Conservation (phyloP, 92 coral and sea anemone genomes). For the Meandrina meandrites region DNA sequence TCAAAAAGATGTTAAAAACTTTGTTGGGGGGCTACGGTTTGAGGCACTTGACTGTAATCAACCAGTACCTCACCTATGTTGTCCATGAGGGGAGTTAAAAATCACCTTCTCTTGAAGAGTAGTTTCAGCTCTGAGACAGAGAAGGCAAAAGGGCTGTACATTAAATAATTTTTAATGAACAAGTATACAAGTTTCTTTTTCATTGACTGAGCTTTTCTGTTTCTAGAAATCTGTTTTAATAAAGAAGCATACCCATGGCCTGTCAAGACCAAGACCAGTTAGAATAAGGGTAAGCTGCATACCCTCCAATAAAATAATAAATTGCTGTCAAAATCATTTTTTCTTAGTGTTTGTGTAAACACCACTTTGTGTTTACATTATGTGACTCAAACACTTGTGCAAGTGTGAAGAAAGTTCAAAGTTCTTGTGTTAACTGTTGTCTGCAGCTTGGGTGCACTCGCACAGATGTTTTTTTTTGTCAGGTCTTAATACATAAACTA, state of each 20-base stretch:
- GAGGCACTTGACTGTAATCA: no score
- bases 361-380: not conserved
- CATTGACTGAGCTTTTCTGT: slow-evolving; percentile 22
- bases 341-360: not conserved
- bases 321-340: no score
- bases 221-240: slow-evolving; percentile 75
- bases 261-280: slow-evolving; percentile 82
- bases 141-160: not conserved
- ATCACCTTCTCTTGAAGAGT: not conserved
- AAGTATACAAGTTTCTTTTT: not conserved
- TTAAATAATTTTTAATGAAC: not conserved
- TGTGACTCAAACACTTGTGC: not conserved
- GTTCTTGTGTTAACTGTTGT: no score
- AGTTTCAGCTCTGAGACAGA: not conserved
- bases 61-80: not conserved
- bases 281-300: slow-evolving; percentile 80
- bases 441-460: no score
- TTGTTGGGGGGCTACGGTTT: no score
- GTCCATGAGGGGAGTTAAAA: no score
- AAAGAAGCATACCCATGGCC: slow-evolving; percentile 77
- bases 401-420: not conserved
- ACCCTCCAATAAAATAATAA: not conserved
- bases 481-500: no score
- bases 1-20: no score
- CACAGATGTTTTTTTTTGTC: no score